A percentile compares a stretch with the other conserved stretches of the same genome.
These are phyloP conservation scores for Trichopoda pennipes DNA, from an alignment of 2,888 invertebrate species.

Conservation along the genomic window DNA sequence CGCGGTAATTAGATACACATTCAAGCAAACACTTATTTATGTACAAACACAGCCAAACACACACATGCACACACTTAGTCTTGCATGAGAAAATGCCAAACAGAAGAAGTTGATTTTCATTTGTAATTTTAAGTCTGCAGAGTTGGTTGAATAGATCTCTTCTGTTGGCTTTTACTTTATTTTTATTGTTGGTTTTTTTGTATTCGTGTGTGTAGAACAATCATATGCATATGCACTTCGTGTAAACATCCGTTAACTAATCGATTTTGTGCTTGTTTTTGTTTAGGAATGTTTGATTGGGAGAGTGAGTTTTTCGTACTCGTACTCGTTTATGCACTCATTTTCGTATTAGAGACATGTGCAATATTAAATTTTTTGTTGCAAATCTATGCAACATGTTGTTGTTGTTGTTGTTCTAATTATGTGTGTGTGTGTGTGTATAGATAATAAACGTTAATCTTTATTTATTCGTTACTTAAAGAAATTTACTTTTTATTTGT, in stretches of 20 bases:
- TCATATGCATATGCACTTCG: not conserved
- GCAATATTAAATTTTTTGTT: constrained; percentile 41
- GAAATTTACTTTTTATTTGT: not conserved
- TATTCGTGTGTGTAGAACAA: not conserved
- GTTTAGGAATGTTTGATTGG: not conserved
- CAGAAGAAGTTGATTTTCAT: not conserved
- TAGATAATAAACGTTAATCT: no score
- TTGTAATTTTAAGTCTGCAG: not conserved
- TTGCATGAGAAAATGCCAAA: constrained; percentile 3
- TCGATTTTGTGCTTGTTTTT: not conserved
- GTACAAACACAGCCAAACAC: not conserved
- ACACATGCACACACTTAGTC: not conserved
- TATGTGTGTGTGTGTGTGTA: no score
- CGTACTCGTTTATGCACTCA: not conserved
- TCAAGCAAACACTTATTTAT: not conserved
- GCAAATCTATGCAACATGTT: constrained; percentile 63
- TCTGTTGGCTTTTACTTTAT: not conserved
- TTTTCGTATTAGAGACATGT: constrained; percentile 41
- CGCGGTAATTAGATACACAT: constrained; percentile 37
- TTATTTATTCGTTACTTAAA: not conserved
- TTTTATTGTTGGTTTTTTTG: not conserved
- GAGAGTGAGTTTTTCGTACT: not conserved
- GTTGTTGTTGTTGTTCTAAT: constrained; percentile 53
- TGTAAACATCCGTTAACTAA: constrained; percentile 33
- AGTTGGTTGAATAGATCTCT: not conserved